Base-by-base conservation (phyloP, 2,113 vertebrate species). In the Prietella phreatophila region DNA sequence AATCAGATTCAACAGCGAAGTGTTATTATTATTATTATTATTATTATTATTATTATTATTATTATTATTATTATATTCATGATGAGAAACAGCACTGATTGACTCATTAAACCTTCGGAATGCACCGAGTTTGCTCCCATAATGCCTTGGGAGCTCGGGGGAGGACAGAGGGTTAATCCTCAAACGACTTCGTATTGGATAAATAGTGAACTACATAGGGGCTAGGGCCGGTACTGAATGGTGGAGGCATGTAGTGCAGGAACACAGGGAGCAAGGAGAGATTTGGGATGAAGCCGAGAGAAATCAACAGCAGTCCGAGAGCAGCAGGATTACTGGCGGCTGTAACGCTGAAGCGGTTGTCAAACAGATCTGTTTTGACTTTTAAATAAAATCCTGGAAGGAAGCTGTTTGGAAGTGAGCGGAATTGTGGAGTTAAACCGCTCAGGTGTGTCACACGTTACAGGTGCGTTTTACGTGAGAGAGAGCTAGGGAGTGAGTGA, bases 311-410 rank as follows among this genome's bases (percentile, higher is more conserved):
- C 20, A 58, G 19, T 6, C 42, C 17, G 65, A 36, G 20, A 47
- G 75, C 36, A 58, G 69, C 4, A 22, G 36, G 84, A 85, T 85
- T 76, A 60, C 19, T 47, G 33, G 84, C 9, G 84, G 7, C 71
- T 42, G 30, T 27, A 39, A 11, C 0, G 67, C 27, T 50, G 14
- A n/a, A 30, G 36, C 67, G 82, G 36, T 56, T 85, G 71, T 85
- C 84, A 85, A 42, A 75, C 22, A 47, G 22, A 60, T 1, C 30
- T 76, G 73, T 85, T 76, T 60, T 85, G 36, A 76, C 73, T 55
- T 76, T 61, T 8, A 17, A 53, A 76, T 76, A 61, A 61, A 76
- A 42, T 76, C 55, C 2, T 9, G 56, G 8, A 76, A 15, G n/a
- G 25, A n/a, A 27, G 13, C 55, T 42, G 22, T 60, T 17, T n/a